Percentiles rank a stretch among this genome's conserved stretches.
Evolutionary conservation across 2,797 vertebrate genomes (phyloP).

Genomic region (Rousettus madagascariensis): DNA sequence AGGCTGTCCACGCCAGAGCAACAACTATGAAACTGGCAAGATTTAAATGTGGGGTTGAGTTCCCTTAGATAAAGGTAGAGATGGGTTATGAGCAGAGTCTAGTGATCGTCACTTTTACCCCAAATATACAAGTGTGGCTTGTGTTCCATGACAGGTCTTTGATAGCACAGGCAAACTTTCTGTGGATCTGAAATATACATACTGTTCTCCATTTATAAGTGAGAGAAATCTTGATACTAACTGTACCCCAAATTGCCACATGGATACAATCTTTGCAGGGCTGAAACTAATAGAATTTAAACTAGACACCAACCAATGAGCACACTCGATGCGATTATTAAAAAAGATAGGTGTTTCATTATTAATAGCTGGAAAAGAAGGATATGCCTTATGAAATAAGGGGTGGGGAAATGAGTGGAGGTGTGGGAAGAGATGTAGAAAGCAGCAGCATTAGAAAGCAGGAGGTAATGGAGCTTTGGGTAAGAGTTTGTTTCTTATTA

Average conservation of each 20-base stretch:
- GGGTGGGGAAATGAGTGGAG: background rate
- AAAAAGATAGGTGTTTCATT: background rate
- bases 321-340: background rate
- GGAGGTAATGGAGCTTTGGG: background rate
- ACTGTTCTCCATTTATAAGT: background rate
- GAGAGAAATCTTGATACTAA: background rate
- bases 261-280: background rate
- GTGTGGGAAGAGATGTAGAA: background rate
- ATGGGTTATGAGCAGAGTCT: background rate
- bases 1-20: background rate
- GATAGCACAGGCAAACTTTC: background rate
- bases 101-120: background rate
- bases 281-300: conserved; percentile 48
- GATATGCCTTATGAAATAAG: background rate
- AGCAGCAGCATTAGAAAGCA: background rate
- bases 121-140: background rate
- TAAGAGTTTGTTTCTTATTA: background rate
- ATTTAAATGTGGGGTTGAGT: background rate
- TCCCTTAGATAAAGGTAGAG: background rate
- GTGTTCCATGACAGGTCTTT: background rate
- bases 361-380: background rate
- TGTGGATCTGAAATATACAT: background rate
- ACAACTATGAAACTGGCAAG: background rate
- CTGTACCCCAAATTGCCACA: background rate
- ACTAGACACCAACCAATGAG: conserved; percentile 12